Evolutionary conservation across 30 jellyfish, hydroid and myxozoan species (phyloP), one percentile per base, ranked within the genome.

Genomic region (Nemopilema nomurai): DNA sequence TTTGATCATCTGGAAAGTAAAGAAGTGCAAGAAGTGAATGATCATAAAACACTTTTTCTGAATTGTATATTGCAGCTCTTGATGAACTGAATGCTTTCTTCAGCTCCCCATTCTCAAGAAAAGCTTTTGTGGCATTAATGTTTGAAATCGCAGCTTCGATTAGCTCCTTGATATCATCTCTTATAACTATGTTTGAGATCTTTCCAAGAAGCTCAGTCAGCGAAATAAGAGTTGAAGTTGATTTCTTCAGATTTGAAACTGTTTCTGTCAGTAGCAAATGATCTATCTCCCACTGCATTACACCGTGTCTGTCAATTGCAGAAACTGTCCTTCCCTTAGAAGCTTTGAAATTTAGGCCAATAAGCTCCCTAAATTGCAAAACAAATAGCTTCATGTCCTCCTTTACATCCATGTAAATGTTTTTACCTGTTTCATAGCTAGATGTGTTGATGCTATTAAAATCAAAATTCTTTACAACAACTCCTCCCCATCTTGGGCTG

Each of bases 401-500:
- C 30, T 70, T 32, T 8, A 73, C 57, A 0, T 76, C 83, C 1
- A 77, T 28, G 16, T 66, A 52, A 22, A 29, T 19, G 1, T 33
- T 27, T 16, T 62, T 74, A 27, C 62, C 20, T 1, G 25, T 23
- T 49, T 28, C 28, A 8, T 52, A 18, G 22, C 27, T 52, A 16
- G 82, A 20, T 62, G 73, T 23, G 1, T 18, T 21, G 18, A 31
- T 18, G 32, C n/a, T 31, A 21, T 13, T 16, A 0, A 77, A 18
- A 69, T 80, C 51, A 13, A 81, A 49, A 80, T 89, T 88, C 80
- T 88, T 69, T 4, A 93, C 41, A 30, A 53, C 67, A 25, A 93
- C 74, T 3, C 98, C 97, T 1, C 98, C 98, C 98, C 98, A 93
- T 67, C 97, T 77, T 66, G 96, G 97, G 67, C 95, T 87, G 20